Percentiles rank a stretch among this genome's conserved stretches.
These are phyloP conservation scores for Epizoanthus fatuus DNA, from an alignment of 92 coral and sea anemone genomes.

Conservation along the genomic window DNA sequence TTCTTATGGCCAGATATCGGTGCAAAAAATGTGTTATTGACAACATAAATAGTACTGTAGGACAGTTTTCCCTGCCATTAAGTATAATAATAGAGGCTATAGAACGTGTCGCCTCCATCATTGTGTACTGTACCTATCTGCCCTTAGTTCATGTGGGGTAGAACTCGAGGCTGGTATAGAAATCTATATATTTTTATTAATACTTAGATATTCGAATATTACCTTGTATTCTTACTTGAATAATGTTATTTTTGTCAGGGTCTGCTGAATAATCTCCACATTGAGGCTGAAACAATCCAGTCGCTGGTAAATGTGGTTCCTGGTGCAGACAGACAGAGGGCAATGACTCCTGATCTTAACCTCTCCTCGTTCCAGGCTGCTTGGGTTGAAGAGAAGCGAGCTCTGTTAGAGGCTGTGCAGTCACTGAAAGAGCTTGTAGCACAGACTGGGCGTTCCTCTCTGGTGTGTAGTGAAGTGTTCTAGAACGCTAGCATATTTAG, in stretches of 20 bases:
- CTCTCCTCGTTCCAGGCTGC: conserved; percentile 80
- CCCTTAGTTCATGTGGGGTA: no score
- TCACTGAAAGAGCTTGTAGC: conserved; percentile 80
- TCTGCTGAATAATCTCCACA: conserved; percentile 82
- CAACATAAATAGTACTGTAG: no score
- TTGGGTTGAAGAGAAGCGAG: conserved; percentile 93
- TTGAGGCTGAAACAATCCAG: conserved; percentile 95
- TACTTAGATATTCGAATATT: no score
- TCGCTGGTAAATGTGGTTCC: conserved; percentile 87
- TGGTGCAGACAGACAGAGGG: conserved; percentile 53
- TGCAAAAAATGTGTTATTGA: no score
- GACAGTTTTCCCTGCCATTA: no score
- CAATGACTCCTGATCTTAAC: conserved; percentile 59
- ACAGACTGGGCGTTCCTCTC: conserved; percentile 74
- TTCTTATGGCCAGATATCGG: no score
- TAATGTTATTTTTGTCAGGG: conserved; percentile 47
- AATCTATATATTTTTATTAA: neutral
- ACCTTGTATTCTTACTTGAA: no score
- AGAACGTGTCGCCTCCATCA: neutral
- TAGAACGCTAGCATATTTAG: neutral
- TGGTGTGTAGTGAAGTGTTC: conserved; percentile 55
- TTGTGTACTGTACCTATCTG: neutral
- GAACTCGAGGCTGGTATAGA: no score
- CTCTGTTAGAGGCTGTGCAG: conserved; percentile 87
- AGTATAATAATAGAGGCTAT: neutral